Evolutionary conservation across 1,140 invertebrate genomes (phyloP), one percentile per base, ranked within the genome.

Genomic region (Drosophila grimshawi): DNA sequence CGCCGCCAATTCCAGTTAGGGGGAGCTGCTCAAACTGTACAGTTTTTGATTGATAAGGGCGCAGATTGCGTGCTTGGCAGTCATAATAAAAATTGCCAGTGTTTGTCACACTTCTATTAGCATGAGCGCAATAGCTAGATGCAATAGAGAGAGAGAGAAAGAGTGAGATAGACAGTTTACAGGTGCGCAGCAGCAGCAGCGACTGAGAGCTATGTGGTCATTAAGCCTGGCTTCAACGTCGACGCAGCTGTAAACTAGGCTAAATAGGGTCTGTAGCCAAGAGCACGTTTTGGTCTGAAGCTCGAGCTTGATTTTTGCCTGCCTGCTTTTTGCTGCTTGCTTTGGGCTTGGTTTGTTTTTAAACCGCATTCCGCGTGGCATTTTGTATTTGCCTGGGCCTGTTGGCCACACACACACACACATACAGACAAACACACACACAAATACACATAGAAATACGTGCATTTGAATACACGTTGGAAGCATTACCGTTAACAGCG

Each of bases 221-320:
- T 80, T 77, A 77, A 86, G 69, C 51, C 71, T 48, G 83, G 55
- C 82, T 81, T 67, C 19, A 19, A 19, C 19, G 19, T 66, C 49
- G 51, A 66, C 52, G 46, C 60, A 67, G 56, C 59, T 73, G 73
- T 88, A 80, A 88, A 88, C 85, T 88, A 83, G 83, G 83, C 83
- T 88, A 88, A 88, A 80, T 88, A 88, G 83, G 85, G 77, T 85
- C 83, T 88, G 49, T 66, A 80, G 85, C 74, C 83, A 83, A 89
- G n/a, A 88, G 83, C 83, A 88, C 83, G 83, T 88, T 89, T 88
- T 80, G 73, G 76, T 52, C 60, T 39, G 7, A 37, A 5, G 46
- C 56, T 35, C 46, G 19, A 19, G 19, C 19, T 19, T 19, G 19
- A 19, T 19, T 19, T 19, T 19, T 19, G 19, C 19, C 19, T 19